phyloP scores from a whole-genome alignment of 2,888 invertebrate genomes.

The Schizotus pectinicornis region DNA sequence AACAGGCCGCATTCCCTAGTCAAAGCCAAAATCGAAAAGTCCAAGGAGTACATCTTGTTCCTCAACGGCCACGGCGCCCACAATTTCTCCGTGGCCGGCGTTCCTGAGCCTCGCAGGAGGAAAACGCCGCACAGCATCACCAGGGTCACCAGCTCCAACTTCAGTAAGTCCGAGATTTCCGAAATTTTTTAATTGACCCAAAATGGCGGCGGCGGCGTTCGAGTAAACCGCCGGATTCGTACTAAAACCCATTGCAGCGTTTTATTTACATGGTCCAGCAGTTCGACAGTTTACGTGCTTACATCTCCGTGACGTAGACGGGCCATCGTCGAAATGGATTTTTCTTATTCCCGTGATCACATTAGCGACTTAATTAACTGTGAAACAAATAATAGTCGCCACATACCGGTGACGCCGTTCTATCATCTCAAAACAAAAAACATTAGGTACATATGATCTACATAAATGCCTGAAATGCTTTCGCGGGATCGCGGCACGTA shows the following conservation, averaged over 20 bases:
- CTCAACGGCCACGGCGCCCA: slow-evolving; percentile 64
- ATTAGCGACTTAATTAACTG: not conserved
- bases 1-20: slow-evolving; percentile 55
- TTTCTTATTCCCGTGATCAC: not conserved
- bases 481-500: slow-evolving; percentile 16
- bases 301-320: slow-evolving; percentile 17
- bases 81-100: slow-evolving; percentile 64
- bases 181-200: not conserved
- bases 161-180: slow-evolving; percentile 46
- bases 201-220: not conserved
- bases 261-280: slow-evolving; percentile 29
- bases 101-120: slow-evolving; percentile 57
- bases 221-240: slow-evolving; percentile 14
- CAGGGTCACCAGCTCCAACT: slow-evolving; percentile 48
- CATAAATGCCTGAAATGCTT: slow-evolving; percentile 35
- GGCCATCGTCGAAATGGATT: slow-evolving; percentile 8
- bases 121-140: slow-evolving; percentile 42
- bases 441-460: slow-evolving; percentile 29
- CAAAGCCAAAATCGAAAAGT: slow-evolving; percentile 63
- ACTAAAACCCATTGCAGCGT: slow-evolving; percentile 17
- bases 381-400: not conserved
- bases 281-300: slow-evolving; percentile 26
- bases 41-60: slow-evolving; percentile 67
- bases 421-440: slow-evolving; percentile 3
- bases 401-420: not conserved